Evolutionary conservation across 2,888 invertebrate genomes (phyloP), one percentile per base, ranked within the genome.

Genomic region (Papilio protenor): DNA sequence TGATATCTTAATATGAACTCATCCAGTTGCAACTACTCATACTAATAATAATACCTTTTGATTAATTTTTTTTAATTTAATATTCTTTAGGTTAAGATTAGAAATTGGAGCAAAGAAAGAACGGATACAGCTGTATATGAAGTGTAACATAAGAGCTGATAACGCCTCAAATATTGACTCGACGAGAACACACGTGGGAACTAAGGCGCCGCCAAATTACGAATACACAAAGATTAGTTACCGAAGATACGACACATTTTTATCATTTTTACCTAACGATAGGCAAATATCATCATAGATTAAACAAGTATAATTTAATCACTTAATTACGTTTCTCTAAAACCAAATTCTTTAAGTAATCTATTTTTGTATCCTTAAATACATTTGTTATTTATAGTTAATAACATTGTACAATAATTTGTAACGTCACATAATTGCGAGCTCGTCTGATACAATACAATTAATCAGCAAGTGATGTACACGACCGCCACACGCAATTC

Each of bases 101-200:
- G 16, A 33, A 74, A 76, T 14, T 69, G 47, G 71, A 64, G 27
- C 12, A 47, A 12, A 57, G 70, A 27, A 23, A 59, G 79, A 23
- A 80, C 81, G 79, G 82, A 83, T 83, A 82, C 79, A 80, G 76
- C 79, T 77, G 77, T 40, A 21, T 57, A 21, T 73, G 47, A 70
- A 70, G 59, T 64, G 45, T 52, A 75, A 69, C 49, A 21, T 61
- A 76, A 74, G 27, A 77, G 77, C 83, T 82, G 86, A 86, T 85
- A 86, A 84, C 82, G 82, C 72, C 76, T 77, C 80, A 83, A 81
- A 82, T 82, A 83, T 83, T 81, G 77, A 80, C 81, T 57, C 75
- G 45, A 72, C 55, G 70, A 59, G 70, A 78, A 75, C 75, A 81
- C 80, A 82, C 83, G 83, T 84, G 85, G 81, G 83, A 82, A 83